These are phyloP conservation scores for Poecile atricapillus DNA, from an alignment of 2,113 vertebrate genomes.

Conservation along the genomic window DNA sequence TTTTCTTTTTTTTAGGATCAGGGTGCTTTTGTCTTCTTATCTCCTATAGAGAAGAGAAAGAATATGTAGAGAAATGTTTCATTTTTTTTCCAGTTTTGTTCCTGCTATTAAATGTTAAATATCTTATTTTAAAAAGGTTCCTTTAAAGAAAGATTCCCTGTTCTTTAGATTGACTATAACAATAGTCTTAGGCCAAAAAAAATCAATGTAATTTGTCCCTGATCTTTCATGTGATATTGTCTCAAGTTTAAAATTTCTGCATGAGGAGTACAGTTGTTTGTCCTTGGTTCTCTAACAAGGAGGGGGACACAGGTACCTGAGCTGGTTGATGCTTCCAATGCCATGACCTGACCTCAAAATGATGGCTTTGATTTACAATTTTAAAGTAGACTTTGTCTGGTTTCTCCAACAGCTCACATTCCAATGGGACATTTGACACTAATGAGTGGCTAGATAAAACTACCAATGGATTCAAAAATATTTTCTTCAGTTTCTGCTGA, in stretches of 20 bases:
- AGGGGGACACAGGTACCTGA: accelerated
- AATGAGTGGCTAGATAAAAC: background rate
- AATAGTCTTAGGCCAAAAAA: background rate
- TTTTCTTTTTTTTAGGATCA: background rate
- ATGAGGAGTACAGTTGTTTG: background rate
- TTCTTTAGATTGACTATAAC: background rate
- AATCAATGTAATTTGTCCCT: background rate
- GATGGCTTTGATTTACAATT: background rate
- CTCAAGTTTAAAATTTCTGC: background rate
- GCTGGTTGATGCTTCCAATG: background rate
- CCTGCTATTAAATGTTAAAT: background rate
- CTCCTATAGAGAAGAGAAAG: background rate
- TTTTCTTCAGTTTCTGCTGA: background rate
- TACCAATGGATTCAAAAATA: background rate
- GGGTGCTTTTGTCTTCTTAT: background rate
- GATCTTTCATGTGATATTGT: background rate
- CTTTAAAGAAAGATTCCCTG: background rate
- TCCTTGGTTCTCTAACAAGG: background rate
- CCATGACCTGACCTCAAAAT: background rate
- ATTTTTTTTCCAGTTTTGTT: background rate
- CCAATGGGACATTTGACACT: background rate
- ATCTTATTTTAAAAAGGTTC: background rate
- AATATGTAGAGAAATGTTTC: background rate
- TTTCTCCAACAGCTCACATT: background rate
- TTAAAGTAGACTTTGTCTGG: background rate